Evolutionary conservation across 2,113 vertebrate genomes (phyloP), one percentile per base, ranked within the genome.

Genomic region (Coturnix japonica): DNA sequence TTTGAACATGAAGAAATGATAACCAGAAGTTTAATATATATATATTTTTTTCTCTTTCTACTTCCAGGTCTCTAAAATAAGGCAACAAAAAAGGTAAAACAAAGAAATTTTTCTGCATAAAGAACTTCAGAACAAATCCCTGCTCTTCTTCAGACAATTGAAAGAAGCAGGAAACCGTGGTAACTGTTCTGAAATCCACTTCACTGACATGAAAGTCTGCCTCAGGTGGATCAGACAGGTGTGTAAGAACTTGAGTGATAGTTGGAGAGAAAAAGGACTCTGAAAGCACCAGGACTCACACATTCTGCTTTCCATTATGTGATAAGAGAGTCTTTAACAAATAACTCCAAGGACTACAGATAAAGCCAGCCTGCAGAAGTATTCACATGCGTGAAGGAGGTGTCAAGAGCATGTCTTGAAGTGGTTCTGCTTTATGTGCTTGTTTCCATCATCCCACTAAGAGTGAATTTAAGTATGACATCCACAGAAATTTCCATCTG

Each of bases 101-200:
- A 49, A 53, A 30, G 53, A 31, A 31, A 11, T 56, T 6, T 10
- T 69, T 65, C 49, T 57, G 74, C 46, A 16, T 30, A 33, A 2
- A 87, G 13, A 17, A 43, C 61, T 60, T 43, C 13, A 37, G 22
- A 13, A 56, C 83, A 59, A 72, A n/a, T 25, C 11, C 41, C n/a
- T 44, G 35, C 4, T 89, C 11, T 70, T 65, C 33, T 79, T 79
- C 61, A 60, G 54, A 18, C 60, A 49, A 21, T 63, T 70, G 54
- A 87, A 87, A 67, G 0, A 4, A 57, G 5, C 4, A 65, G 35
- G 59, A 93, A 87, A 76, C 9, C 1, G 0, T 0, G 91, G 20
- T 4, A 72, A 14, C 35, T 18, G 6, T n/a, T 82, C 11, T 72
- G 75, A 85, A 39, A 87, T 51, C 6, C 13, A 30, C 18, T 57